Evolutionary conservation across 2,797 vertebrate species (phyloP).

Genomic region (Sternarchorhynchus goeldii): DNA sequence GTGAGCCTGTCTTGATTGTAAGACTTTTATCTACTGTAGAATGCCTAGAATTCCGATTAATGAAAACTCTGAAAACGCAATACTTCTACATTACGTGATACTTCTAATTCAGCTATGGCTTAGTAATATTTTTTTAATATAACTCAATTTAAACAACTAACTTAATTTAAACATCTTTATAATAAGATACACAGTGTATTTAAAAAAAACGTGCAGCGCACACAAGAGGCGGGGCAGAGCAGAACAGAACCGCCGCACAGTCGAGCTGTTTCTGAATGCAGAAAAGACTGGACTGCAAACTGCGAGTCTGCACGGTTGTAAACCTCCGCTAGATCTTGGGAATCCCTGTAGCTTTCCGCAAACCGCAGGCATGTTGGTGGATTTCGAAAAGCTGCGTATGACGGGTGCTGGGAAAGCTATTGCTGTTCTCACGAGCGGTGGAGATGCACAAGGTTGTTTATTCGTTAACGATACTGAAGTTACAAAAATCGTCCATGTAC

Average conservation of each 20-base stretch:
- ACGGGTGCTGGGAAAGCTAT: conserved; percentile 86
- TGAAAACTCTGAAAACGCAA: too few relatives aligned
- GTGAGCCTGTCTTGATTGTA: too few relatives aligned
- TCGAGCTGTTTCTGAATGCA: conserved; percentile 9
- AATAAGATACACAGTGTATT: neutral
- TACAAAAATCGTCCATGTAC: too few relatives aligned
- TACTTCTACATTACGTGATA: too few relatives aligned
- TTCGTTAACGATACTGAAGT: neutral
- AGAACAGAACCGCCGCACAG: neutral
- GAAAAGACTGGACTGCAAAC: neutral
- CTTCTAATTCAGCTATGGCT: too few relatives aligned
- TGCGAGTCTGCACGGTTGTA: too few relatives aligned
- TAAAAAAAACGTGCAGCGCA: neutral
- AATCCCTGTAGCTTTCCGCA: neutral
- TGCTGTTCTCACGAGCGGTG: conserved; percentile 92
- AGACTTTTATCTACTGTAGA: too few relatives aligned
- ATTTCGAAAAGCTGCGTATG: conserved; percentile 89
- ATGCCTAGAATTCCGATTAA: too few relatives aligned
- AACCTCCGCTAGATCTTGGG: neutral
- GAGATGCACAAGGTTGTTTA: conserved; percentile 90
- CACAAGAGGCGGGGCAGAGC: conserved; percentile 40
- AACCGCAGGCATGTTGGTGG: conserved; percentile 61
- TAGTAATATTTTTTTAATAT: too few relatives aligned
- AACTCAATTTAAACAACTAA: too few relatives aligned
- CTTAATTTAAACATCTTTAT: too few relatives aligned